phyloP scores from a whole-genome alignment of 2,888 invertebrate species.

The Ormyrus pomaceus region DNA sequence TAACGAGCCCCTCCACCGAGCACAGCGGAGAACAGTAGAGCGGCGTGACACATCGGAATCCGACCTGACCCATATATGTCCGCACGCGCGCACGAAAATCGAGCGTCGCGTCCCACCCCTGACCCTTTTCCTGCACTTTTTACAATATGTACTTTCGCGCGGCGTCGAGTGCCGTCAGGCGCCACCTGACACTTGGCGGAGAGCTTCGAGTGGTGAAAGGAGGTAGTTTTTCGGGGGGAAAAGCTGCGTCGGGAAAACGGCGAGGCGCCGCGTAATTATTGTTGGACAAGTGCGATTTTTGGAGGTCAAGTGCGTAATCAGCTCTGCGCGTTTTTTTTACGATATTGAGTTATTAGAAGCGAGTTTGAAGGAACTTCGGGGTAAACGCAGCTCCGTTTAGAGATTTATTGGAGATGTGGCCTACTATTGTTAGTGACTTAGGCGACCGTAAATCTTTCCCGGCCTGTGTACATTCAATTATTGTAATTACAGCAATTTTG shows the following conservation, averaged over 20 bases:
- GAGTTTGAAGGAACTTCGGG: no score
- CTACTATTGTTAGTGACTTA: no score
- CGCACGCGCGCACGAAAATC: background rate
- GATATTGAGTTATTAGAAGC: no score
- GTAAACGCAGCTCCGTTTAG: no score
- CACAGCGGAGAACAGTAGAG: background rate
- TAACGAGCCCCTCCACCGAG: slow-evolving; percentile 6
- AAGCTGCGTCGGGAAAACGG: background rate
- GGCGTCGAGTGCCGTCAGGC: slow-evolving; percentile 10
- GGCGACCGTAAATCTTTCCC: no score
- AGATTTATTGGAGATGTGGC: no score
- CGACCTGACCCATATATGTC: background rate
- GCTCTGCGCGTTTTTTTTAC: no score
- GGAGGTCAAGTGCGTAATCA: no score
- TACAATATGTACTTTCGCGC: slow-evolving; percentile 29
- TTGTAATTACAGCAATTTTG: no score
- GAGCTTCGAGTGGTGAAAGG: background rate
- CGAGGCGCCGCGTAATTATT: slow-evolving; percentile 5
- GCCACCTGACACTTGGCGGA: background rate
- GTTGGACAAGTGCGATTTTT: no score
- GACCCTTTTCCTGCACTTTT: slow-evolving; percentile 14
- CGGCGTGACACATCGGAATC: background rate
- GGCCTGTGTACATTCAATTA: no score
- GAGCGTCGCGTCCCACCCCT: background rate
- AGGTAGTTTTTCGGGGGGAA: background rate